Evolutionary conservation across 2,797 vertebrate species (phyloP).

Genomic region (Chiroxiphia lanceolata): DNA sequence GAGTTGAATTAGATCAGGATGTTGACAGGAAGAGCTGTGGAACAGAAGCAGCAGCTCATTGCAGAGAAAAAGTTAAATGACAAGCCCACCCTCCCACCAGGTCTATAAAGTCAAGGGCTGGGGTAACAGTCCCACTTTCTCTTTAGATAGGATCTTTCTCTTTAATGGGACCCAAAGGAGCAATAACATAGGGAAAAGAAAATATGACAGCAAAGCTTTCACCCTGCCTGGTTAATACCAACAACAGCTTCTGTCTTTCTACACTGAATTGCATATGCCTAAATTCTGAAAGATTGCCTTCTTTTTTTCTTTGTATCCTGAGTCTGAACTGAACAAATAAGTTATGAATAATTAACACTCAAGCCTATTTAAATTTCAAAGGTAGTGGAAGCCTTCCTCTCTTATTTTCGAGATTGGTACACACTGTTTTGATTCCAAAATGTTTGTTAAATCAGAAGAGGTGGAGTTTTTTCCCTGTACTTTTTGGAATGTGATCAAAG

Average conservation of each 20-base stretch:
- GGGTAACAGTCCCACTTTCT: background rate
- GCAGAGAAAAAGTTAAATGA: background rate
- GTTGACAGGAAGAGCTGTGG: background rate
- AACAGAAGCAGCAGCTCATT: background rate
- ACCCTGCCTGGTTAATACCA: background rate
- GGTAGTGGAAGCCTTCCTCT: slow-evolving; percentile 6
- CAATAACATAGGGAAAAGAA: background rate
- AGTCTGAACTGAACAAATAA: slow-evolving; percentile 20
- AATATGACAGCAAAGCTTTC: background rate
- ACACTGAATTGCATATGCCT: background rate
- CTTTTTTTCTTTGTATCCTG: background rate
- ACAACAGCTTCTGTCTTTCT: background rate
- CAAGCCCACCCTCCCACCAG: background rate
- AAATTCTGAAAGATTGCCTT: background rate
- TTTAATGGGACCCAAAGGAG: background rate
- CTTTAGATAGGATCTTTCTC: background rate
- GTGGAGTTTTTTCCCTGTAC: background rate
- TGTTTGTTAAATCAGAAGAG: slow-evolving; percentile 34
- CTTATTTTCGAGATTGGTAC: slow-evolving; percentile 48
- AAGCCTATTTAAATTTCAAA: slow-evolving; percentile 55
- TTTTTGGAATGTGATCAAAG: slow-evolving; percentile 36
- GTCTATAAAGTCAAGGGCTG: background rate
- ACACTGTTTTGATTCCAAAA: slow-evolving; percentile 44
- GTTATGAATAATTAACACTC: slow-evolving; percentile 49
- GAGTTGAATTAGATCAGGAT: background rate